Conservation (phyloP, 2,113 vertebrate species). For the Chaetorhynchus papuensis region DNA sequence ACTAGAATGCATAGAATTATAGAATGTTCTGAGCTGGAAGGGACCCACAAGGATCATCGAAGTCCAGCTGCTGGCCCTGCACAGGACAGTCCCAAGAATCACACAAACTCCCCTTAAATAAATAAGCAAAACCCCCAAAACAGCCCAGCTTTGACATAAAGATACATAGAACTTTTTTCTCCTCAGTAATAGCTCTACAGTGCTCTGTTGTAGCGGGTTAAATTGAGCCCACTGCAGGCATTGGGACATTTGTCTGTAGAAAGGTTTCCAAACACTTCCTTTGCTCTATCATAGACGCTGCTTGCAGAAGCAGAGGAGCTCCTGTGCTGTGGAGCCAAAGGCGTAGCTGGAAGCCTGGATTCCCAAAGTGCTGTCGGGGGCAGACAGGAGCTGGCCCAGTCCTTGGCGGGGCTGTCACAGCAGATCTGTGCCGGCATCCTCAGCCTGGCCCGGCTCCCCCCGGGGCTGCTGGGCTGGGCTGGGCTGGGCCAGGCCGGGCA, state of each 20-base stretch:
- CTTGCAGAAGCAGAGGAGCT: neutral
- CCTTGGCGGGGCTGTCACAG: fast-evolving
- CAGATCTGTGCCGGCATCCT: fast-evolving
- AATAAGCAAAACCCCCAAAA: neutral
- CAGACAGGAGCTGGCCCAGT: fast-evolving
- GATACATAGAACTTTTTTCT: neutral
- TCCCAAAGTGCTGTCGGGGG: fast-evolving
- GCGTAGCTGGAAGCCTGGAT: neutral
- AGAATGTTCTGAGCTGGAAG: neutral
- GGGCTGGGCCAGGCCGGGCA: neutral
- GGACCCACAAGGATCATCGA: neutral
- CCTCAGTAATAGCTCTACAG: neutral
- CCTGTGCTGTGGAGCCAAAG: neutral
- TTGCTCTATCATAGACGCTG: fast-evolving
- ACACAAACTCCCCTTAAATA: neutral
- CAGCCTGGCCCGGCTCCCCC: fast-evolving
- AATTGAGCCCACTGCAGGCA: neutral
- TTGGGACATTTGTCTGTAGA: neutral
- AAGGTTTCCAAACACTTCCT: neutral
- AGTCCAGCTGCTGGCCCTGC: neutral
- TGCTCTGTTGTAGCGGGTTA: neutral
- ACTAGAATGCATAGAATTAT: no score
- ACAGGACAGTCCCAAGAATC: neutral
- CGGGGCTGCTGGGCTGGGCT: neutral
- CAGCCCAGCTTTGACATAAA: neutral